phyloP scores from a whole-genome alignment of 2,797 vertebrate species.

The Enteromius unitaeniatus region DNA sequence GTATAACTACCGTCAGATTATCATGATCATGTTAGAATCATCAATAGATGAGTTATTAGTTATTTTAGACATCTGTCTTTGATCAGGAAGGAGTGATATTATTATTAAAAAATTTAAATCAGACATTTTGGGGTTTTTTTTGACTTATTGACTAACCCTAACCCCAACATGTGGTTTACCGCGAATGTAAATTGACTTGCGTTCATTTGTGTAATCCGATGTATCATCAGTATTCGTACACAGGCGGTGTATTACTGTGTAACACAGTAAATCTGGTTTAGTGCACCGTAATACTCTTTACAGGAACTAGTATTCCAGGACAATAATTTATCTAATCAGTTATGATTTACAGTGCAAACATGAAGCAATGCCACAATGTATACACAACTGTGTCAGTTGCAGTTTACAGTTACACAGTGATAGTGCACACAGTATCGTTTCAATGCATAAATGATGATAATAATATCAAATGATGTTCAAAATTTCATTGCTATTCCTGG shows the following conservation, averaged over 20 bases:
- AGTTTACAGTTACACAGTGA: not conserved
- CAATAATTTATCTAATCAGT: not conserved
- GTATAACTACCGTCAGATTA: not conserved
- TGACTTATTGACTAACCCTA: not conserved
- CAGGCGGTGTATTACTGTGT: no score
- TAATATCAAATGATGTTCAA: not conserved
- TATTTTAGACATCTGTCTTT: not conserved
- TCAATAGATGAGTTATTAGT: not conserved
- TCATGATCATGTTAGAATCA: not conserved
- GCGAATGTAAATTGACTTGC: not conserved
- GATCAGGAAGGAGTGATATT: not conserved
- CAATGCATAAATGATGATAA: not conserved
- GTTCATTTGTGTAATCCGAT: not conserved
- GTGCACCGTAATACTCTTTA: not conserved
- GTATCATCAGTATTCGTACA: not conserved
- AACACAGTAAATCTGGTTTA: not conserved
- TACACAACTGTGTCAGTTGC: not conserved
- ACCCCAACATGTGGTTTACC: not conserved
- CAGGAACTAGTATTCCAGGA: not conserved
- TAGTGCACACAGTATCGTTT: not conserved
- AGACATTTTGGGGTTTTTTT: not conserved
- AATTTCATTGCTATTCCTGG: not conserved
- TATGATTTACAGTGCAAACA: not conserved
- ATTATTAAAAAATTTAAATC: not conserved
- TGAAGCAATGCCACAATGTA: not conserved